Base-by-base conservation (phyloP, 2,888 invertebrate genomes). In the Cosmopolites sordidus region DNA sequence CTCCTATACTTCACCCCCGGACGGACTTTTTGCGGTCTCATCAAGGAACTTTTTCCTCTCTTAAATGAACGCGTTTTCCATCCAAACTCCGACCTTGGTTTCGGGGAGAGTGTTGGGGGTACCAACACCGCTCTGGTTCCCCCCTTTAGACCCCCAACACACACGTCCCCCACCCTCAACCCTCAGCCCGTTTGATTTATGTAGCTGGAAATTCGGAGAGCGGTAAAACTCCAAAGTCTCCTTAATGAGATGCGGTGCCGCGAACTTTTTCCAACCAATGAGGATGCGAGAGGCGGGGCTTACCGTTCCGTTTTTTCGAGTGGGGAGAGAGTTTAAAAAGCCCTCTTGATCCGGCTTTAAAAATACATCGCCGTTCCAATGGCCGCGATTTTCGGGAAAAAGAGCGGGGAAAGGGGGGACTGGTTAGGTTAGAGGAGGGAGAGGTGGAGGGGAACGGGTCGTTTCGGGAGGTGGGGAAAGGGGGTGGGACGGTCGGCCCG, bases 301-400 rank as follows among this genome's bases (percentile, higher is more conserved):
- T 58, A 40, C 55, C 57, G 59, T 59, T 63, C 51, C 52, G 62
- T 16, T 72, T 72, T 72, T 71, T 69, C 64, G 64, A 66, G 69
- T 66, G 68, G 70, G 69, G 69, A 65, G 66, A 43, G 59, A 58
- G 67, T 65, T 68, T 69, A 69, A 68, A 71, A 70, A 68, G 67
- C 68, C 54, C 62, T 63, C 68, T 66, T 69, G 69, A 71, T 70
- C 69, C 69, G 60, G 66, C 62, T 64, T 73, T 71, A 73, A 73
- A 74, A 74, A 73, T 73, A 73, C 72, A 73, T 72, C 58, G 67
- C 66, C 62, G 70, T 71, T 70, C 72, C 71, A 73, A 73, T 73
- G 72, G 73, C 71, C 58, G 58, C 58, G 33, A 33, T 33, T 33
- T 33, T 12, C n/a, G 33, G 11, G 33, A 11, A 4, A 11, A 11